Percentiles rank a stretch among this genome's conserved stretches.
phyloP scores from a whole-genome alignment of 2,888 invertebrate species.

The Agriotes lineatus region DNA sequence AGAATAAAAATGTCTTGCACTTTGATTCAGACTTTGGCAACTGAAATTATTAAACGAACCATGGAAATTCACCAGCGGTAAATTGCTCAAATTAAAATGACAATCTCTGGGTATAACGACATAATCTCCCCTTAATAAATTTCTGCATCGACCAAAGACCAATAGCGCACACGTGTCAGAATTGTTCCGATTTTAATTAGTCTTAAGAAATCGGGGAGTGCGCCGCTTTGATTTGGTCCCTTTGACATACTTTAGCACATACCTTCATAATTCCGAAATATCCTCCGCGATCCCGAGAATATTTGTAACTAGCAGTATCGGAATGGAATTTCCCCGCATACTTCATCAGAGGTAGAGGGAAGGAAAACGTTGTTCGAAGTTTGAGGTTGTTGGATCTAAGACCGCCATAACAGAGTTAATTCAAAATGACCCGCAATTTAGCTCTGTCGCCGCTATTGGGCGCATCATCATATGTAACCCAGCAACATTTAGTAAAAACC shows the following conservation, averaged over 20 bases:
- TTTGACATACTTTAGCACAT: constrained; percentile 34
- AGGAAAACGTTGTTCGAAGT: constrained; percentile 27
- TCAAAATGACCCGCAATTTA: constrained; percentile 23
- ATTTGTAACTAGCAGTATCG: constrained; percentile 35
- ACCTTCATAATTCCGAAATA: constrained; percentile 33
- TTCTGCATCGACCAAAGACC: too few relatives aligned
- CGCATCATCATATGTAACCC: constrained; percentile 16
- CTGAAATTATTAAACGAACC: too few relatives aligned
- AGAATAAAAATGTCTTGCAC: too few relatives aligned
- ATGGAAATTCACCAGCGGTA: too few relatives aligned
- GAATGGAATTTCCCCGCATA: constrained; percentile 36
- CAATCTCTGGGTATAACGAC: too few relatives aligned
- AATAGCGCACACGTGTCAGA: neutral
- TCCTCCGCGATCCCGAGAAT: constrained; percentile 26
- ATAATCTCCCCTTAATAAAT: too few relatives aligned
- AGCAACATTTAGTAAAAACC: constrained; percentile 8
- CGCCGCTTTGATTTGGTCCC: constrained; percentile 22
- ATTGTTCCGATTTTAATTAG: neutral
- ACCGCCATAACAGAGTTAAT: constrained; percentile 28
- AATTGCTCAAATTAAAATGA: too few relatives aligned
- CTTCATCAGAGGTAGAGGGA: constrained; percentile 25
- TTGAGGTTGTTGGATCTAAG: constrained; percentile 29
- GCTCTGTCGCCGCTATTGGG: constrained; percentile 10
- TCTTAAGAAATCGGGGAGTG: constrained; percentile 7
- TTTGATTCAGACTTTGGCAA: too few relatives aligned